Evolutionary conservation across 1,140 invertebrate genomes (phyloP).

Genomic region (Drosophila erecta): DNA sequence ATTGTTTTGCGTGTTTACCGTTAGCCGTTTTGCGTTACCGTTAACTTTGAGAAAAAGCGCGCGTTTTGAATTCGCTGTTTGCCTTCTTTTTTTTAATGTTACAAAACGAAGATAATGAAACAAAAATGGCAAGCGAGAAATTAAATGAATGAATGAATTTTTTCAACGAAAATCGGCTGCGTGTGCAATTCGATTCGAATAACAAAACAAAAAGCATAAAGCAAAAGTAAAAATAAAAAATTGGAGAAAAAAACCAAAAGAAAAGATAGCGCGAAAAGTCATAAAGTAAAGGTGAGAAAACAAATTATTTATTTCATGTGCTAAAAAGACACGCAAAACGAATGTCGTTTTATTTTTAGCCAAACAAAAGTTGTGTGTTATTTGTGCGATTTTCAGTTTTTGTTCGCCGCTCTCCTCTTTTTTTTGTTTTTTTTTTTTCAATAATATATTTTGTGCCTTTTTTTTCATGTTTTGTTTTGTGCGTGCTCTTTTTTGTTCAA

Average conservation of each 20-base stretch:
- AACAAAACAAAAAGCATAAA: conserved; percentile 30
- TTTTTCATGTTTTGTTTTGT: conserved; percentile 30
- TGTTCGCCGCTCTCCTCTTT: conserved; percentile 34
- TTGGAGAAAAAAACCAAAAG: conserved; percentile 11
- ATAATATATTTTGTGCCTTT: conserved; percentile 19
- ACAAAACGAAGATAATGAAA: conserved; percentile 10
- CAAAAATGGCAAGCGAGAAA: conserved; percentile 25
- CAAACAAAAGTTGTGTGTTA: conserved; percentile 54
- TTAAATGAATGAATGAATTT: conserved; percentile 53
- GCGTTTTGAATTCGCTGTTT: conserved; percentile 2
- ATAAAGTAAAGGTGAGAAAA: conserved; percentile 76
- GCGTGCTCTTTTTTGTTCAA: conserved; percentile 31
- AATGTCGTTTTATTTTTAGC: conserved; percentile 60
- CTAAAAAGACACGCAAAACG: conserved; percentile 62
- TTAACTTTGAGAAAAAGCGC: neutral
- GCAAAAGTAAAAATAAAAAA: conserved; percentile 31
- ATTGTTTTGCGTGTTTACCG: conserved; percentile 1
- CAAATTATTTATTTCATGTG: conserved; percentile 73
- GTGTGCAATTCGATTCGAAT: conserved; percentile 21
- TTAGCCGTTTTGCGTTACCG: neutral
- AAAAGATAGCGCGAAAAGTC: conserved; percentile 49
- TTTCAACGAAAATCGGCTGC: conserved; percentile 20
- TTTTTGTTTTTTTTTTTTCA: neutral
- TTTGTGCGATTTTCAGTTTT: conserved; percentile 43
- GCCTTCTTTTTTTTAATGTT: conserved; percentile 40